These are phyloP conservation scores for Drosophila neotestacea DNA, from an alignment of 2,888 invertebrate genomes.

Conservation along the genomic window DNA sequence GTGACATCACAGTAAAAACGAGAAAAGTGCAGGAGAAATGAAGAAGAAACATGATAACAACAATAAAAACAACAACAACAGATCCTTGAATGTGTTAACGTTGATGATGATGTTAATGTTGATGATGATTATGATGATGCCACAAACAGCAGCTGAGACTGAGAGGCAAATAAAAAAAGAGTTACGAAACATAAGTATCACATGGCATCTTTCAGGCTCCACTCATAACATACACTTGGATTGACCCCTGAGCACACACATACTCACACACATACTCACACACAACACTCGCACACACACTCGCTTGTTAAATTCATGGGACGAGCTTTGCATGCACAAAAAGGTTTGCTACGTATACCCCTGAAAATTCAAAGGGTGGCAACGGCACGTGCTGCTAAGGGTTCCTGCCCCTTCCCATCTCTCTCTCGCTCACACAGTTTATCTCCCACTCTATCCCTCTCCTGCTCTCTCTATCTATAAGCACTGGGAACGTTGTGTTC, in stretches of 20 bases:
- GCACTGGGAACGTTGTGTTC: conserved; percentile 57
- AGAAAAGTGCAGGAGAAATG: background rate
- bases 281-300: conserved; percentile 10
- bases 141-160: conserved; percentile 25
- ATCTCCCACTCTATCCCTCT: background rate
- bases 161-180: conserved; percentile 8
- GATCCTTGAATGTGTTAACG: conserved; percentile 65
- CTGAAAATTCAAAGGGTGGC: conserved; percentile 44
- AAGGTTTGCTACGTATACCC: conserved; percentile 53
- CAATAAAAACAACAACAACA: conserved; percentile 15
- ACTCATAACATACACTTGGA: conserved; percentile 16
- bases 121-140: conserved; percentile 29
- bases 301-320: conserved; percentile 68
- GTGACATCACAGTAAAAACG: conserved; percentile 26
- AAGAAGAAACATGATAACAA: conserved; percentile 13
- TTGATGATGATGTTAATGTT: conserved; percentile 47
- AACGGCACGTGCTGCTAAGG: conserved; percentile 54
- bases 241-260: conserved; percentile 24
- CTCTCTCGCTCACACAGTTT: too few species aligned
- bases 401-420: background rate
- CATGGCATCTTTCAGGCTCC: conserved; percentile 27
- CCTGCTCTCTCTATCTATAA: background rate
- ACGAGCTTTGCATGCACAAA: conserved; percentile 64
- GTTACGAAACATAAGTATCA: conserved; percentile 31
- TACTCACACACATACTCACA: conserved; percentile 26